Conservation (phyloP, 2,797 vertebrate genomes). For the Tokudaia muenninki region DNA sequence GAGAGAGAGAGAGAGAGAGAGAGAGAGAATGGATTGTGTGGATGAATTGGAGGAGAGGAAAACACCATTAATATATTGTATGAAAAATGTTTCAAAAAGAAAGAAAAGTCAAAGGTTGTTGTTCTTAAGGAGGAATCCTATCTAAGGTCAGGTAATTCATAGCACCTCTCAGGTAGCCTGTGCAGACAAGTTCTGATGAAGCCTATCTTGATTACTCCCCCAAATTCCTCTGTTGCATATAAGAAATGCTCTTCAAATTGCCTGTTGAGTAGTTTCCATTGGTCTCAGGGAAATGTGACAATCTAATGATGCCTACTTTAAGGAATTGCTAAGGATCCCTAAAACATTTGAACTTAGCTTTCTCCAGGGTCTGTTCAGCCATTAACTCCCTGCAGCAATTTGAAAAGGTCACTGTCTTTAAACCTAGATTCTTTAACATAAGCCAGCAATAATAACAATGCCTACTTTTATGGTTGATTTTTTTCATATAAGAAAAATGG, state of each 20-base stretch:
- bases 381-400: not conserved
- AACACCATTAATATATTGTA: not conserved
- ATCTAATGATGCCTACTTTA: not conserved
- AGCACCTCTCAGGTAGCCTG: no score
- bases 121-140: not conserved
- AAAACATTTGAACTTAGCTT: slow-evolving; percentile 9
- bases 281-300: not conserved
- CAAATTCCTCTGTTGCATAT: accelerated
- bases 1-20: not conserved
- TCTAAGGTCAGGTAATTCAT: not conserved
- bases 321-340: not conserved
- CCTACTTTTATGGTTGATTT: not conserved
- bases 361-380: not conserved
- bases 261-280: not conserved
- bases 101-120: not conserved
- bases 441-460: not conserved
- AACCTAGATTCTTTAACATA: not conserved
- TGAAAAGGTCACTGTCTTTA: not conserved
- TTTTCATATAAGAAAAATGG: slow-evolving; percentile 8
- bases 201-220: not conserved
- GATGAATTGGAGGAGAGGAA: not conserved
- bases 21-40: not conserved
- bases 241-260: not conserved
- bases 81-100: not conserved
- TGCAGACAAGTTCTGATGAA: not conserved